phyloP scores from a whole-genome alignment of 2,888 invertebrate species.

The Troides aeacus region DNA sequence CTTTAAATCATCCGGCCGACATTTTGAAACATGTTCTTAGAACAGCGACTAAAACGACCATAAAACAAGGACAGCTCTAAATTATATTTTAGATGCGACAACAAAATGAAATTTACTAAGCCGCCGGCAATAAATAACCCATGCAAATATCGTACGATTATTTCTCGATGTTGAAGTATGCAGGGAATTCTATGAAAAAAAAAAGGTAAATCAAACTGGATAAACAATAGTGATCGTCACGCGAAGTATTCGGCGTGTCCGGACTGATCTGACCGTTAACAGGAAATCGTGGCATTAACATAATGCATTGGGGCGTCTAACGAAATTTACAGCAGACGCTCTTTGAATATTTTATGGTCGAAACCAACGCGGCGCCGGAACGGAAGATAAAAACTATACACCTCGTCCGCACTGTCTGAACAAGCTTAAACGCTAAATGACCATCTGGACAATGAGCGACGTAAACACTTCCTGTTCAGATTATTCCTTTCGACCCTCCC shows the following conservation, averaged over 20 bases:
- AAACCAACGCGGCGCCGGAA: slow-evolving; percentile 48
- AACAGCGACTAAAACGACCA: slow-evolving; percentile 62
- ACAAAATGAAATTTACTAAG: slow-evolving; percentile 56
- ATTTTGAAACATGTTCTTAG: slow-evolving; percentile 53
- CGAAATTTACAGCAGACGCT: slow-evolving; percentile 55
- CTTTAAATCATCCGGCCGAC: slow-evolving; percentile 58
- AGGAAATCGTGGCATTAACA: slow-evolving; percentile 68
- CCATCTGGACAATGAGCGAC: slow-evolving; percentile 34
- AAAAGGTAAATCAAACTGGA: slow-evolving; percentile 42
- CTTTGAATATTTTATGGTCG: slow-evolving; percentile 53
- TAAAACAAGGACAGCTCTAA: slow-evolving; percentile 60
- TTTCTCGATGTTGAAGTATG: slow-evolving; percentile 46
- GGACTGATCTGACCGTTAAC: slow-evolving; percentile 48
- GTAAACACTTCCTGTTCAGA: slow-evolving; percentile 27
- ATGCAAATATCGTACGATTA: slow-evolving; percentile 66
- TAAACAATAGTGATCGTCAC: slow-evolving; percentile 53
- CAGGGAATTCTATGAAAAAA: slow-evolving; percentile 49
- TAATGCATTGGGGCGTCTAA: slow-evolving; percentile 68
- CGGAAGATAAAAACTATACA: slow-evolving; percentile 44
- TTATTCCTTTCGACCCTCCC: slow-evolving; percentile 10
- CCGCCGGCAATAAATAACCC: slow-evolving; percentile 59
- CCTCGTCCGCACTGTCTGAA: slow-evolving; percentile 30
- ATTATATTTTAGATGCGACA: slow-evolving; percentile 65
- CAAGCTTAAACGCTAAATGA: slow-evolving; percentile 33
- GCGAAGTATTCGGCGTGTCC: slow-evolving; percentile 52